Evolutionary conservation across 2,888 invertebrate genomes (phyloP).

Genomic region (Aleiodes testaceus): DNA sequence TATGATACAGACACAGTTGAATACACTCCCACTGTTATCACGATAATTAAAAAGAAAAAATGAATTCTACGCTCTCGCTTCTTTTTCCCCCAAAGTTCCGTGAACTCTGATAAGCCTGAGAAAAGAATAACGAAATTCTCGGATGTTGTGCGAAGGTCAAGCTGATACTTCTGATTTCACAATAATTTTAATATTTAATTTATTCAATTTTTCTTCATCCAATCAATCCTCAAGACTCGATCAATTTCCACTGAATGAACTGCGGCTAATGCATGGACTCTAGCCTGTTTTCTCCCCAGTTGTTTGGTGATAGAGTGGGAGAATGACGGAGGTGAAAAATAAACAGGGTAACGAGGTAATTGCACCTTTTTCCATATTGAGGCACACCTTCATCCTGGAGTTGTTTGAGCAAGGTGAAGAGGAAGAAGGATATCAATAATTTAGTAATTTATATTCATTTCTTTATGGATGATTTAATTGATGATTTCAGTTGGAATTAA

Average conservation of each 20-base stretch:
- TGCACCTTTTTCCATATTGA: slow-evolving; percentile 11
- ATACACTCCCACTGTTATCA: too few relatives aligned
- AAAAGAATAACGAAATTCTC: too few relatives aligned
- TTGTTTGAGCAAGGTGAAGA: neutral
- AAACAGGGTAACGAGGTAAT: slow-evolving; percentile 11
- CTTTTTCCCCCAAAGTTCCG: too few relatives aligned
- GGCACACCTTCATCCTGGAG: slow-evolving; percentile 12
- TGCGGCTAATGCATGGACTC: slow-evolving; percentile 4
- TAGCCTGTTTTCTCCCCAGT: slow-evolving; percentile 3
- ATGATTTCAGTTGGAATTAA: too few relatives aligned
- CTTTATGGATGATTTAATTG: too few relatives aligned
- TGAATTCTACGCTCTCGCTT: too few relatives aligned
- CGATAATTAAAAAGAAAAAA: too few relatives aligned
- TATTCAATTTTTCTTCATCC: neutral
- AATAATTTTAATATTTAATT: neutral
- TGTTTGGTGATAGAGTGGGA: slow-evolving; percentile 5
- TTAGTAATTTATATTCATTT: too few relatives aligned
- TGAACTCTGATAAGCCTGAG: too few relatives aligned
- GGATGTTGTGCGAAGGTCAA: too few relatives aligned
- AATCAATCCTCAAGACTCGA: neutral
- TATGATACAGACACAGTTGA: neutral
- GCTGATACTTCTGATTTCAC: too few relatives aligned
- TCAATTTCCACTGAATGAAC: slow-evolving; percentile 20
- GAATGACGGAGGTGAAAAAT: slow-evolving; percentile 13
- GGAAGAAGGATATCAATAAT: neutral